A percentile compares a stretch with the other conserved stretches of the same genome.
Evolutionary conservation across 2,113 vertebrate genomes (phyloP).

Genomic region (Camarhynchus parvulus): DNA sequence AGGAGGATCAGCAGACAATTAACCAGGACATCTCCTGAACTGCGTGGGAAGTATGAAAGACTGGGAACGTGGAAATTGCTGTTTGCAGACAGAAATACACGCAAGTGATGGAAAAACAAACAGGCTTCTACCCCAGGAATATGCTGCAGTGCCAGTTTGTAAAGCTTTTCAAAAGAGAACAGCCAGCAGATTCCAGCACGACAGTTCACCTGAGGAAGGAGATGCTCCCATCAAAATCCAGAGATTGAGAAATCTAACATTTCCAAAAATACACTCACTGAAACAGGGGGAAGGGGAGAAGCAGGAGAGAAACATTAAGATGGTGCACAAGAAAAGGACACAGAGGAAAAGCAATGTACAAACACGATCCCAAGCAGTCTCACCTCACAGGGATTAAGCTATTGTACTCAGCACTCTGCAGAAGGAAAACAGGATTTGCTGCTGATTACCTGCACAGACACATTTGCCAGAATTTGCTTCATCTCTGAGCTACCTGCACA

Average conservation of each 20-base stretch:
- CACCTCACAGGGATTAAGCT: not conserved
- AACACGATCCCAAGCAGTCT: not conserved
- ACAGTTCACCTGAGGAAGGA: not conserved
- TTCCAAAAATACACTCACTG: not conserved
- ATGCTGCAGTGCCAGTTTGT: not conserved
- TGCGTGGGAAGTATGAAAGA: not conserved
- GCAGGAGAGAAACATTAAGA: not conserved
- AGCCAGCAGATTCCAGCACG: not conserved
- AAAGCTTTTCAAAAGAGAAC: not conserved
- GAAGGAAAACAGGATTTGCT: not conserved
- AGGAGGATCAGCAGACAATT: not conserved
- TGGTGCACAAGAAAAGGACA: not conserved
- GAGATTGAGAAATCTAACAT: not conserved
- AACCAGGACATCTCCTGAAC: not conserved
- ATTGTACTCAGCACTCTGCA: not conserved
- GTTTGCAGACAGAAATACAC: not conserved
- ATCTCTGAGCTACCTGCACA: not conserved
- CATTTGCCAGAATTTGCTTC: not conserved
- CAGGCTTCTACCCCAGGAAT: not conserved
- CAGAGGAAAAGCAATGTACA: not conserved
- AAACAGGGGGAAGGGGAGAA: not conserved
- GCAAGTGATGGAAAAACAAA: not conserved
- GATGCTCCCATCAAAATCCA: not conserved
- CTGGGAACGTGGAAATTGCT: not conserved
- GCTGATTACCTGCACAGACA: not conserved